Conservation (phyloP, 2,797 vertebrate species). For the Stomatorhinus walkeri region DNA sequence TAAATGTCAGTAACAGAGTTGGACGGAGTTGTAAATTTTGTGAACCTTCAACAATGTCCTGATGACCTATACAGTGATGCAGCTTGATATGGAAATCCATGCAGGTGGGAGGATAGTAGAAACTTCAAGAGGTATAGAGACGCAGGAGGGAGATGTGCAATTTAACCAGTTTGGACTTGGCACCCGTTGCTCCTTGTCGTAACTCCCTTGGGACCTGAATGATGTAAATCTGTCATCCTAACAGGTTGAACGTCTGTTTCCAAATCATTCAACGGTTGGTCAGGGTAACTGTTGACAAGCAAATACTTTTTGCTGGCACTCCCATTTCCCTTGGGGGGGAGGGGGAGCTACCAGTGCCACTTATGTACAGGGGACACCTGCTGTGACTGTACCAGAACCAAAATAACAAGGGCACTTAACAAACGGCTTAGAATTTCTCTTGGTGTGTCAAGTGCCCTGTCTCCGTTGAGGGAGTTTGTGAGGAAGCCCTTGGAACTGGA, state of each 20-base stretch:
- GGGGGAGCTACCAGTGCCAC: neutral
- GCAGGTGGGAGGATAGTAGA: neutral
- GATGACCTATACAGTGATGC: neutral
- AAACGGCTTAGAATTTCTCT: neutral
- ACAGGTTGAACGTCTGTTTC: neutral
- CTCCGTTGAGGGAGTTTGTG: neutral
- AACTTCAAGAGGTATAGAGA: conserved; percentile 16
- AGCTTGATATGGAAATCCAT: neutral
- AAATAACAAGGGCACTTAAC: neutral
- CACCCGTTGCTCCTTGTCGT: neutral
- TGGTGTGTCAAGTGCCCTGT: neutral
- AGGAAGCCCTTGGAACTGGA: neutral
- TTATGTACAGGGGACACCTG: neutral
- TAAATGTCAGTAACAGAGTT: conserved; percentile 35
- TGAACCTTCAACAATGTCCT: neutral
- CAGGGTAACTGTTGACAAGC: neutral
- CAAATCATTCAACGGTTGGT: neutral
- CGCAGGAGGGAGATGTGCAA: neutral
- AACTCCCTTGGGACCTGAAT: neutral
- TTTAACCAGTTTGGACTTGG: neutral
- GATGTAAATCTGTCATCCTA: neutral
- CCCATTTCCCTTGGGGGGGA: neutral
- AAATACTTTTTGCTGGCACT: neutral
- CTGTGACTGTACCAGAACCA: neutral
- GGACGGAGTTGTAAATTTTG: conserved; percentile 30